phyloP scores from a whole-genome alignment of 2,888 invertebrate genomes.

The Yponomeuta evonymella region DNA sequence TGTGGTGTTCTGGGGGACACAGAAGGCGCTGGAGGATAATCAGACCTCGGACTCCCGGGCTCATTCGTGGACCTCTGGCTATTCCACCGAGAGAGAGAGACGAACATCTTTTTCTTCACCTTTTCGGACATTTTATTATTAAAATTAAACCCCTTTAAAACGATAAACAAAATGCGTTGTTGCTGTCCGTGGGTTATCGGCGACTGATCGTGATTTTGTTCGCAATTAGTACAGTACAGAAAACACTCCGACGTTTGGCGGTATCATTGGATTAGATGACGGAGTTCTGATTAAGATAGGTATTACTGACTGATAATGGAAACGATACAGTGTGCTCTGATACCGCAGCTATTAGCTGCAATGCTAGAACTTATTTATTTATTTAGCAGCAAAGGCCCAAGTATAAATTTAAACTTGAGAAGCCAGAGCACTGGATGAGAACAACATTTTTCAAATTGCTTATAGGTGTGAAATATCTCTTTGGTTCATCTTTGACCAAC shows the following conservation, averaged over 20 bases:
- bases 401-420: too few relatives aligned
- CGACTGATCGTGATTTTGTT: not conserved
- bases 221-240: not conserved
- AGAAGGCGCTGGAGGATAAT: not conserved
- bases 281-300: not conserved
- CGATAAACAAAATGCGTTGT: not conserved
- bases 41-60: conserved; percentile 20
- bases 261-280: not conserved
- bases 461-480: too few relatives aligned
- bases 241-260: not conserved
- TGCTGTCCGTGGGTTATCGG: not conserved
- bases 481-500: too few relatives aligned
- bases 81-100: conserved; percentile 54
- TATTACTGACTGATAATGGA: not conserved
- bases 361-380: too few relatives aligned
- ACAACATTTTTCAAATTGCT: too few relatives aligned
- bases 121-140: conserved; percentile 52
- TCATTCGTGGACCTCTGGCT: conserved; percentile 38
- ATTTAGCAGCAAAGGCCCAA: too few relatives aligned
- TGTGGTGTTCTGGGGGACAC: not conserved
- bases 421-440: too few relatives aligned
- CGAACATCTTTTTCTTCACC: conserved; percentile 53
- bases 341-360: too few relatives aligned
- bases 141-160: not conserved
- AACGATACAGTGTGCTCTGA: too few relatives aligned